phyloP scores from a whole-genome alignment of 2,113 vertebrate genomes.

The Patagioenas fasciata region DNA sequence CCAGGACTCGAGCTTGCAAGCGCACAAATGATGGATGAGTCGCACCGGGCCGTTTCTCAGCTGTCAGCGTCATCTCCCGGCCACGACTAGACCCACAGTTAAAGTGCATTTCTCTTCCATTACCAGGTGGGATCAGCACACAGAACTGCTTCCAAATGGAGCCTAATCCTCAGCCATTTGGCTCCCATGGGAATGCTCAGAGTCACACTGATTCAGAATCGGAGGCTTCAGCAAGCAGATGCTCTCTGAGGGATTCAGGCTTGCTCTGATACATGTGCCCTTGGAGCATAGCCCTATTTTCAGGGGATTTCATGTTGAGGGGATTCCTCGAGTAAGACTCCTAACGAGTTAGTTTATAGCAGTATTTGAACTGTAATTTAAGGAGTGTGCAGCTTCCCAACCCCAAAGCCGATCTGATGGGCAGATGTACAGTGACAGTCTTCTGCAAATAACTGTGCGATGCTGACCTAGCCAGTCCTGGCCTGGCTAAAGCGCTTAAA shows the following conservation, averaged over 20 bases:
- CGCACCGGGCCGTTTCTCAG: not conserved
- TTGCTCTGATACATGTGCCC: not conserved
- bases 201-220: not conserved
- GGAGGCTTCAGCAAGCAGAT: not conserved
- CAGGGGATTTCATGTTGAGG: not conserved
- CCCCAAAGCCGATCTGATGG: not conserved
- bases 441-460: rapidly evolving
- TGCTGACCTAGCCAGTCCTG: not conserved
- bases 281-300: not conserved
- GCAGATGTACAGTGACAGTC: not conserved
- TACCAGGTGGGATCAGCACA: not conserved
- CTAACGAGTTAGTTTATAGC: not conserved
- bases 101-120: not conserved
- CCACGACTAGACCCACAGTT: rapidly evolving
- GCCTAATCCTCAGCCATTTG: not conserved
- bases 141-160: not conserved
- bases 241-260: not conserved
- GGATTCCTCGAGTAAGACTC: not conserved
- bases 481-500: not conserved
- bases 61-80: not conserved
- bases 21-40: rapidly evolving
- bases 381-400: not conserved
- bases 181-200: not conserved
- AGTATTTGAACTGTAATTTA: not conserved
- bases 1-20: not conserved